Conservation (phyloP, 1,140 invertebrate species). For the Heliothis subflexa region DNA sequence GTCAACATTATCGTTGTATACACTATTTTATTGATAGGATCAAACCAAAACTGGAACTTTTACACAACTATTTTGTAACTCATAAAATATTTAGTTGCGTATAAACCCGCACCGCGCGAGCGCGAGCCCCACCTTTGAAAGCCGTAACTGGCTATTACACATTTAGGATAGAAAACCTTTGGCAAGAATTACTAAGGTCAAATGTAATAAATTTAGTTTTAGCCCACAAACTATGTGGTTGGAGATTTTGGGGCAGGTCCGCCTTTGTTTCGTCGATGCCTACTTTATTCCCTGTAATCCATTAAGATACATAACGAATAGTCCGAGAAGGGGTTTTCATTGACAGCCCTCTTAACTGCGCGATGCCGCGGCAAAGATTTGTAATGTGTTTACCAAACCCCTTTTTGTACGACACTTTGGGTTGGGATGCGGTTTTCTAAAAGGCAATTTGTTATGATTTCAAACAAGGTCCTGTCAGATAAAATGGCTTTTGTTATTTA, state of each 20-base stretch:
- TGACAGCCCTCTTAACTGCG: constrained; percentile 78
- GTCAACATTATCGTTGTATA: constrained; percentile 26
- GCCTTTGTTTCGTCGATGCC: constrained; percentile 81
- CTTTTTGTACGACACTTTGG: constrained; percentile 77
- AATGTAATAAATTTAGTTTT: constrained; percentile 85
- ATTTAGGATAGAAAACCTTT: constrained; percentile 76
- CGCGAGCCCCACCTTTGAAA: constrained; percentile 72
- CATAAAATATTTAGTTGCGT: constrained; percentile 80
- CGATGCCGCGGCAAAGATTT: constrained; percentile 75
- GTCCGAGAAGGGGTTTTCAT: constrained; percentile 73
- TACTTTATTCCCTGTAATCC: constrained; percentile 83
- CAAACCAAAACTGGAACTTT: constrained; percentile 62
- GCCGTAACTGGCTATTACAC: constrained; percentile 72
- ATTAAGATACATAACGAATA: constrained; percentile 82
- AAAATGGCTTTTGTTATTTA: constrained; percentile 80
- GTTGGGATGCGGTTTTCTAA: constrained; percentile 82
- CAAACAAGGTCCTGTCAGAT: constrained; percentile 81
- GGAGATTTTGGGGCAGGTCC: constrained; percentile 74
- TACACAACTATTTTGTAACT: constrained; percentile 78
- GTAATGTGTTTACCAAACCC: constrained; percentile 80
- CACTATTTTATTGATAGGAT: constrained; percentile 54
- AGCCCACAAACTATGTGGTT: constrained; percentile 80
- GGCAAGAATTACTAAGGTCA: constrained; percentile 83
- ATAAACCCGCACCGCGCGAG: constrained; percentile 75
- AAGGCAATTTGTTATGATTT: constrained; percentile 85